Percentiles rank a stretch among this genome's conserved stretches.
phyloP scores from a whole-genome alignment of 2,888 invertebrate genomes.

The Amorpha juglandis region DNA sequence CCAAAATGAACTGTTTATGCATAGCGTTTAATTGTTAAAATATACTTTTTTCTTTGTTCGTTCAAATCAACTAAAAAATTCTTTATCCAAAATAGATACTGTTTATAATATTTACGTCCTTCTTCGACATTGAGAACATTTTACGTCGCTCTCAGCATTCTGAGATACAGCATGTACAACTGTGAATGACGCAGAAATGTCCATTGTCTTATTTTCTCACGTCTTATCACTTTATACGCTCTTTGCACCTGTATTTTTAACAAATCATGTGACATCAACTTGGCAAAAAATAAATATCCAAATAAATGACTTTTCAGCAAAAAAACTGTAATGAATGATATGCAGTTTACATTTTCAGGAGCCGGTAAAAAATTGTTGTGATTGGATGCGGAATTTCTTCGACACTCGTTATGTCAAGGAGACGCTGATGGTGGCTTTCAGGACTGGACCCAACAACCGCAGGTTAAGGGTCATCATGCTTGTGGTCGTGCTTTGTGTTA shows the following conservation, averaged over 20 bases:
- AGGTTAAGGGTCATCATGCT: conserved; percentile 89
- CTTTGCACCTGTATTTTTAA: background rate
- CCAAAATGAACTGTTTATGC: no score
- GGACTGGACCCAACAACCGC: conserved; percentile 89
- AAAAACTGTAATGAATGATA: conserved; percentile 14
- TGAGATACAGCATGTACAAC: background rate
- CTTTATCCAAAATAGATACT: background rate
- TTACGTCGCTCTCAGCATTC: background rate
- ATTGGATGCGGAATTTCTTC: conserved; percentile 88
- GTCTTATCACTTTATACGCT: background rate
- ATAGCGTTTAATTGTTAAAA: no score
- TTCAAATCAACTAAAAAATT: no score
- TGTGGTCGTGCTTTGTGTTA: conserved; percentile 92
- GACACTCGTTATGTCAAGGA: conserved; percentile 90
- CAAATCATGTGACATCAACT: background rate
- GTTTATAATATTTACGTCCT: background rate
- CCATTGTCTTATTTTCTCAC: background rate
- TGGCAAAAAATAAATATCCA: background rate
- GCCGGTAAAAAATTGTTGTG: conserved; percentile 74
- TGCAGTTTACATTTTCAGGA: conserved; percentile 53
- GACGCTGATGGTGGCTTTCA: conserved; percentile 92
- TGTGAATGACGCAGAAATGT: background rate
- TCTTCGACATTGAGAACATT: conserved; percentile 2
- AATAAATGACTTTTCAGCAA: conserved; percentile 8
- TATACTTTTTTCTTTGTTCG: no score